phyloP scores from a whole-genome alignment of 2,113 vertebrate genomes.

The Glareola pratincola region DNA sequence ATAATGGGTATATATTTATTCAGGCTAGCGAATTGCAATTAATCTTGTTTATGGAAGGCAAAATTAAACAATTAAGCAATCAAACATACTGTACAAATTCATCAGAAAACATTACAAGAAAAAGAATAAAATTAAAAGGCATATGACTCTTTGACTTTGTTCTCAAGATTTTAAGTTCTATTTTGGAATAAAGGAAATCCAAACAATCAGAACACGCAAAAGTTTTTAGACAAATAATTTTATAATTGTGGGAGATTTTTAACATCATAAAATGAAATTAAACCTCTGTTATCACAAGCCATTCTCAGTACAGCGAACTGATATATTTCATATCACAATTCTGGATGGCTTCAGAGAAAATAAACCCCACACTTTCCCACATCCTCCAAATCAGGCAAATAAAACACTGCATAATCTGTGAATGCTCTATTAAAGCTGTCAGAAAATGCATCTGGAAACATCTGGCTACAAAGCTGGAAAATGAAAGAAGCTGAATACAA shows the following conservation, averaged over 20 bases:
- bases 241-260: neutral
- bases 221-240: neutral
- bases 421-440: neutral
- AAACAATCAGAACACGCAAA: neutral
- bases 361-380: neutral
- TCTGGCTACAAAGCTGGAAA: neutral
- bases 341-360: neutral
- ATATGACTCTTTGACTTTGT: constrained; percentile 28
- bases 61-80: constrained; percentile 60
- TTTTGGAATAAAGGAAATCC: neutral
- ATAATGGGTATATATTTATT: constrained; percentile 43
- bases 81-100: constrained; percentile 23
- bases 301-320: neutral
- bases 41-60: constrained; percentile 54
- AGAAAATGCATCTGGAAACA: constrained; percentile 6
- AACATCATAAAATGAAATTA: neutral
- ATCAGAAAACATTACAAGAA: neutral
- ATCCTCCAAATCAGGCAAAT: neutral
- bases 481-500: neutral
- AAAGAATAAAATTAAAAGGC: neutral
- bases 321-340: neutral
- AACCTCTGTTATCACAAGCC: neutral
- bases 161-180: neutral
- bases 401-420: neutral
- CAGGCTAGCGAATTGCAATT: constrained; percentile 49